Evolutionary conservation across 2,797 vertebrate genomes (phyloP), one percentile per base, ranked within the genome.

Genomic region (Crenuchus spilurus): DNA sequence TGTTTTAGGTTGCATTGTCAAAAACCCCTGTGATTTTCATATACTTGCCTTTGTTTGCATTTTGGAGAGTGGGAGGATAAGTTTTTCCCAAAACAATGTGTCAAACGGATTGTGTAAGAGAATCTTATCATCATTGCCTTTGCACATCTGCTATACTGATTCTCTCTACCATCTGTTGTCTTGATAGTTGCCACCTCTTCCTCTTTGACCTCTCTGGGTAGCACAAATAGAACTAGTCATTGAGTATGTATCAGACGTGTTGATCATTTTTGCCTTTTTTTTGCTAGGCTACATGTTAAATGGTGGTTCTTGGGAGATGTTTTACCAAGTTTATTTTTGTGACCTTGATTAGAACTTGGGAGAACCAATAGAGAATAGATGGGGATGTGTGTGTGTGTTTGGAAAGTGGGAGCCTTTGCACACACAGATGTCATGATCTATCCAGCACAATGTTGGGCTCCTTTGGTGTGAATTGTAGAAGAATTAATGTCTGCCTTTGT

Each of bases 251-350:
- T 72, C 58, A 86, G 16, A 54, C 85, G 82, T 88, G 63, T 88
- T 87, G 91, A 87, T 83, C 88, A 83, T 80, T 83, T 88, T 69
- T 52, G 64, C 44, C 88, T 88, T 82, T 84, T 91, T n/a, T 91
- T 87, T 84, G 82, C 86, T 86, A 87, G 88, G 85, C 88, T 89
- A 75, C 78, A 84, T 76, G 75, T 89, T 85, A 61, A 44, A 75
- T 55, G 72, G 49, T 84, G 84, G 76, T 80, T 80, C 82, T 83
- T 83, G 82, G 71, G 46, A 87, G 75, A 87, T 84, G 84, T 88
- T 85, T 88, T 71, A 86, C 86, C 78, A 52, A 57, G n/a, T 20
- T 60, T 37, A 10, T 42, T 70, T 61, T 52, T 44, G 28, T 86
- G 24, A 63, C 24, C 22, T 22, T 58, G 48, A 64, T 26, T 51